These are phyloP conservation scores for Helleia helle DNA, from an alignment of 2,888 invertebrate genomes.

Conservation along the genomic window DNA sequence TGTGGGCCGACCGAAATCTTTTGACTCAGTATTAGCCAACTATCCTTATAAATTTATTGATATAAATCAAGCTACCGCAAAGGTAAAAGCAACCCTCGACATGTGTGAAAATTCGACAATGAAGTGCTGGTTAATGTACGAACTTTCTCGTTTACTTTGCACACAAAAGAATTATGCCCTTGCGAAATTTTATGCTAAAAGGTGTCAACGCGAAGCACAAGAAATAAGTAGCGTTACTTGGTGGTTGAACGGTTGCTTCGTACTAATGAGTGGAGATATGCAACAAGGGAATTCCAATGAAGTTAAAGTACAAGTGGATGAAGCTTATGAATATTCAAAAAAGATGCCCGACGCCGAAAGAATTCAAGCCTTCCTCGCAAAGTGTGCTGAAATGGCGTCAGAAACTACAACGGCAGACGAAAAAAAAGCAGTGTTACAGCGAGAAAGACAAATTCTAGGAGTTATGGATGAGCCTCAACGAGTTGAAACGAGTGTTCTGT, in stretches of 20 bases:
- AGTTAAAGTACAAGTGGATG: conserved; percentile 55
- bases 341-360: conserved; percentile 52
- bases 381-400: conserved; percentile 52
- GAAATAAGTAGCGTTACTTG: conserved; percentile 47
- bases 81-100: conserved; percentile 42
- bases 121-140: conserved; percentile 65
- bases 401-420: conserved; percentile 48
- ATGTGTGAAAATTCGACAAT: conserved; percentile 64
- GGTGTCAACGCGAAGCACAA: conserved; percentile 56
- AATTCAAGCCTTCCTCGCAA: conserved; percentile 50
- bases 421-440: conserved; percentile 46
- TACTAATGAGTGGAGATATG: conserved; percentile 62
- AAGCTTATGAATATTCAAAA: conserved; percentile 54
- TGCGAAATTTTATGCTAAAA: conserved; percentile 59
- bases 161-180: conserved; percentile 60
- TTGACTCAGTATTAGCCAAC: conserved; percentile 63
- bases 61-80: conserved; percentile 48
- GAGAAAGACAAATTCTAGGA: conserved; percentile 43
- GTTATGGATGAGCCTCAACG: conserved; percentile 47
- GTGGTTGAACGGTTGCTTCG: conserved; percentile 63
- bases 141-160: conserved; percentile 50
- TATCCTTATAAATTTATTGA: conserved; percentile 61
- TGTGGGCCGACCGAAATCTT: conserved; percentile 52
- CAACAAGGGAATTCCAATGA: conserved; percentile 63
- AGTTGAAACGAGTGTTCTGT: conserved; percentile 48